Base-by-base conservation (phyloP, 1,140 invertebrate genomes). In the Eriocheir sinensis region DNA sequence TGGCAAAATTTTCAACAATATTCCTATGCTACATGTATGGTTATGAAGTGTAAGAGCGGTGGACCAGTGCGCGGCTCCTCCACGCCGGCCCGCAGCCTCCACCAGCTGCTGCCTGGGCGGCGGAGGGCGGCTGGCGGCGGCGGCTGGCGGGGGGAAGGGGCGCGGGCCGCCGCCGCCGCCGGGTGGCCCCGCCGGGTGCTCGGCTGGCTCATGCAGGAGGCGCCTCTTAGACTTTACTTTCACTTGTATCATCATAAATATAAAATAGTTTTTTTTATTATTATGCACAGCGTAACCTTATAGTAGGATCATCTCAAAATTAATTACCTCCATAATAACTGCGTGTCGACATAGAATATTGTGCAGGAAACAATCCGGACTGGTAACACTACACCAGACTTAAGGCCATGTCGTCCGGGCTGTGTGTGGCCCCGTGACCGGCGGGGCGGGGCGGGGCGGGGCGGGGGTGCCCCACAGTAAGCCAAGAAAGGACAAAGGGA, bases 251-350 rank as follows among this genome's bases (percentile, higher is more conserved):
- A 83, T 85, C 93, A 94, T 80, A 94, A 90, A 85, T 91, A 94
- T 94, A 91, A 91, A 91, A 94, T 90, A 94, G 32, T 91, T 85
- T 72, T 94, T 90, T 88, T 89, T 89, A 93, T 88, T 93, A 95
- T 95, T 95, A 95, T 95, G 95, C 95, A 95, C 95, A 95, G 93
- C 85, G 89, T 95, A 93, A 95, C 48, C 92, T 83, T 95, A 93
- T 44, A 89, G 40, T 95, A 95, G 86, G 89, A 44, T 85, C 60
- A 91, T 95, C 88, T 95, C 92, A 93, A 93, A 93, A 83, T 88
- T 93, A 91, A 95, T 89, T 88, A 89, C 91, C 83, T 90, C 83
- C 89, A 91, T 93, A 95, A 93, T 95, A 95, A 93, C 86, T 90
- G 92, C 86, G 95, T 95, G 95, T 95, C 60, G 92, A 95, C 95